Evolutionary conservation across 2,113 vertebrate species (phyloP).

Genomic region (Lampris megalopsis): DNA sequence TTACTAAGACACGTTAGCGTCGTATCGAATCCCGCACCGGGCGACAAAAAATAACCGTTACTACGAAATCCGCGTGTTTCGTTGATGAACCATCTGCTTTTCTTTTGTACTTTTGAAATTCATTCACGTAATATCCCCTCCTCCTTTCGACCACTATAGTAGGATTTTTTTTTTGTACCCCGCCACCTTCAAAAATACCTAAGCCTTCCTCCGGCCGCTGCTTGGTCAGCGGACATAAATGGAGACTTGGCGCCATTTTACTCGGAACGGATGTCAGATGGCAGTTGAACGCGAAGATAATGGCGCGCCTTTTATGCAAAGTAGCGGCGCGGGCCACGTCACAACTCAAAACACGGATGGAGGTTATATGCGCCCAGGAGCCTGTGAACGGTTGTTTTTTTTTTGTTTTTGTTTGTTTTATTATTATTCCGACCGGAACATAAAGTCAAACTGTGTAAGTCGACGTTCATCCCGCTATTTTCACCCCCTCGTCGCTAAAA

Average conservation of each 20-base stretch:
- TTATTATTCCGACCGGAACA: not conserved
- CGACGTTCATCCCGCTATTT: not conserved
- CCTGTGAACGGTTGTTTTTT: not conserved
- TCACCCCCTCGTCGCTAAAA: not conserved
- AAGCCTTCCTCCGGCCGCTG: not conserved
- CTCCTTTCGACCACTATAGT: constrained; percentile 41
- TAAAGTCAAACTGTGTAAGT: not conserved
- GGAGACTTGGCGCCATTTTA: not conserved
- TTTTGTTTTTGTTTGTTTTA: no score
- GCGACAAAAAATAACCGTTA: not conserved
- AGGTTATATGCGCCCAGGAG: not conserved
- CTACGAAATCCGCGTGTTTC: constrained; percentile 4
- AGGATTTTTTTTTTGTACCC: constrained; percentile 1
- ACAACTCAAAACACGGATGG: not conserved
- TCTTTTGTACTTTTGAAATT: constrained; percentile 9
- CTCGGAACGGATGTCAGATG: no score
- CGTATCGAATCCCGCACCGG: not conserved
- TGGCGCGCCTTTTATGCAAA: constrained; percentile 19
- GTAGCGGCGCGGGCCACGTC: not conserved
- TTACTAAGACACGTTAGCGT: not conserved
- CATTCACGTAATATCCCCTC: not conserved
- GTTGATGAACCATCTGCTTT: not conserved
- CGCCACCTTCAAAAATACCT: not conserved
- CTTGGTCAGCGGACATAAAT: not conserved
- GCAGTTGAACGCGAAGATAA: constrained; percentile 1